A percentile compares a stretch with the other conserved stretches of the same genome.
phyloP scores from a whole-genome alignment of 2,113 vertebrate genomes.

The Ageneiosus marmoratus region DNA sequence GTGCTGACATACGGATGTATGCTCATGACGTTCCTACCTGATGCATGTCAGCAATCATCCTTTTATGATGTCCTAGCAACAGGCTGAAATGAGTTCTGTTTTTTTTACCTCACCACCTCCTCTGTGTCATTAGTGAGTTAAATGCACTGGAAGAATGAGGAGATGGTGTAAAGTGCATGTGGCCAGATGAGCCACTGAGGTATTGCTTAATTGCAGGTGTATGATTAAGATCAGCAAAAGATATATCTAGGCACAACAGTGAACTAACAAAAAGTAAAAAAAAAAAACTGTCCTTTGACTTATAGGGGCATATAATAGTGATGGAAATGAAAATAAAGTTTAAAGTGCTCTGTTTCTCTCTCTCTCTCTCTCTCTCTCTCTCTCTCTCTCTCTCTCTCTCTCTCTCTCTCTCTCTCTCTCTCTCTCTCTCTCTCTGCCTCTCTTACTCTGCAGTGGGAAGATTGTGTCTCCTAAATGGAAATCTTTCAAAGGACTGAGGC shows the following conservation, averaged over 20 bases:
- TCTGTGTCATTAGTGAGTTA: conserved; percentile 30
- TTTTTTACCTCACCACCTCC: not conserved
- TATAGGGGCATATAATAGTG: not conserved
- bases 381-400: conserved; percentile 41
- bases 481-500: conserved; percentile 91
- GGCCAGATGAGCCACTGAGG: conserved; percentile 2
- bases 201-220: not conserved
- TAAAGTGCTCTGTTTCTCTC: not conserved
- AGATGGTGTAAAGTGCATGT: conserved; percentile 16
- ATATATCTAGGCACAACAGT: not conserved
- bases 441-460: conserved; percentile 79
- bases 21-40: not conserved
- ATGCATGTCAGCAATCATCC: conserved; percentile 4
- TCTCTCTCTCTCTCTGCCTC: not conserved
- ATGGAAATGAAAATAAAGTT: not conserved
- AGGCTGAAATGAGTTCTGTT: not conserved
- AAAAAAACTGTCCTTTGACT: not conserved
- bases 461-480: conserved; percentile 98
- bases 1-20: not conserved
- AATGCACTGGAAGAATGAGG: conserved; percentile 29
- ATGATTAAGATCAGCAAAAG: not conserved
- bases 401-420: not conserved
- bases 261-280: too few species aligned
- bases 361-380: not conserved
- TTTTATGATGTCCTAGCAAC: conserved; percentile 46